Evolutionary conservation across 2,888 invertebrate species (phyloP).

Genomic region (Caenorhabditis afra): DNA sequence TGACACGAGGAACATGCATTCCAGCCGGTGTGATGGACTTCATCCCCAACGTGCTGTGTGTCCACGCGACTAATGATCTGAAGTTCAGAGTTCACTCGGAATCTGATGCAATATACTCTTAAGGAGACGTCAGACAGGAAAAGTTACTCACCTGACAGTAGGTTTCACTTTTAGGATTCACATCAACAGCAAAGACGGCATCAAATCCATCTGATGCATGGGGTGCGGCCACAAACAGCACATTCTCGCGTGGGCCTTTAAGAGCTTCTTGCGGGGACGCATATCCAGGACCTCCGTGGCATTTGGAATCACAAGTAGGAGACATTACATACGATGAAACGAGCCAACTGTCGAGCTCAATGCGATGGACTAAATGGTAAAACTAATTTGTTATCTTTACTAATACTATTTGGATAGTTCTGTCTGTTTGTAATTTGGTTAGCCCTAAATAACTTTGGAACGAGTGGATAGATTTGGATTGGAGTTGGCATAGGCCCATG

Average conservation of each 20-base stretch:
- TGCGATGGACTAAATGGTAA: too few relatives aligned
- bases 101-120: slow-evolving; percentile 5
- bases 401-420: too few relatives aligned
- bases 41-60: slow-evolving; percentile 88
- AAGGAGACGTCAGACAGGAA: not conserved
- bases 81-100: slow-evolving; percentile 23
- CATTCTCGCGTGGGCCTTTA: slow-evolving; percentile 88
- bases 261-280: slow-evolving; percentile 86
- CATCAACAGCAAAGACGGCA: slow-evolving; percentile 92
- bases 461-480: too few relatives aligned
- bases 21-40: slow-evolving; percentile 97
- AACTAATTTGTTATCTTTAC: too few relatives aligned
- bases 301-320: slow-evolving; percentile 30
- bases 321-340: too few relatives aligned
- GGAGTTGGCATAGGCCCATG: too few relatives aligned
- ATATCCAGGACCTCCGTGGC: slow-evolving; percentile 82
- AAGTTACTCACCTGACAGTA: slow-evolving; percentile 81
- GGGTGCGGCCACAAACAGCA: slow-evolving; percentile 89
- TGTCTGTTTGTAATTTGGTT: too few relatives aligned
- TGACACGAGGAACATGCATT: slow-evolving; percentile 96
- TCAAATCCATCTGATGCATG: slow-evolving; percentile 85
- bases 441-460: too few relatives aligned
- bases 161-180: slow-evolving; percentile 90
- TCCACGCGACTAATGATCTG: slow-evolving; percentile 91
- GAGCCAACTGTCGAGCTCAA: too few relatives aligned